Base-by-base conservation (phyloP, 1,140 invertebrate genomes). In the Branchinecta lindahli region DNA sequence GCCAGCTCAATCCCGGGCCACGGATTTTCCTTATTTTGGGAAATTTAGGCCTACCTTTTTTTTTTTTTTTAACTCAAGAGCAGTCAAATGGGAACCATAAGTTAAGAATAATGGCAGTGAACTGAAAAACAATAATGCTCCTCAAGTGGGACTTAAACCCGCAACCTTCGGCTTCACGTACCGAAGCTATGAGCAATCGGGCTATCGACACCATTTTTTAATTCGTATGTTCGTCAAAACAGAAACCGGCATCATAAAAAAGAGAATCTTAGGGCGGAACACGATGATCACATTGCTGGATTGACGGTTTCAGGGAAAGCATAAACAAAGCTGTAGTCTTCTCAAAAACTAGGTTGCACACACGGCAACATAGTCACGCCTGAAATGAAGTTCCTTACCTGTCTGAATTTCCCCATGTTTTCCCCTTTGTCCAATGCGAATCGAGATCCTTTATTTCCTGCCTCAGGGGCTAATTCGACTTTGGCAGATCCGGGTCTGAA, bases 331-430 rank as follows among this genome's bases (percentile, higher is more conserved):
- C 12, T 15, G 12, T 6, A 15, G 12, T 1, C 18, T 61, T 6
- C 12, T 12, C 52, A 61, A 61, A 61, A 20, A 61, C 33, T 33
- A 5, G 33, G 5, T 33, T 1, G 33, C 33, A 33, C 33, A 33
- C 33, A 33, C 33, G 33, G 33, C 33, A 33, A 33, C 33, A n/a
- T n/a, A 33, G 33, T 33, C 33, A 33, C 33, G 33, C 33, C 33
- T 33, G 33, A 33, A 33, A 33, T 33, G 33, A 33, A 33, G 33
- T 33, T 33, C 33, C 52, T 15, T 61, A 61, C 52, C 52, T 61
- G 52, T 61, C 52, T 61, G 52, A 61, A 61, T 20, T 61, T 61
- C 12, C 12, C 12, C 52, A 61, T 61, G 52, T 61, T 61, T 61
- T 61, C 52, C 12, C 52, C 52, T 15, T 12, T 20, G 12, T 12